Conservation (phyloP, 1,140 invertebrate species). For the Drosophila pectinifera region DNA sequence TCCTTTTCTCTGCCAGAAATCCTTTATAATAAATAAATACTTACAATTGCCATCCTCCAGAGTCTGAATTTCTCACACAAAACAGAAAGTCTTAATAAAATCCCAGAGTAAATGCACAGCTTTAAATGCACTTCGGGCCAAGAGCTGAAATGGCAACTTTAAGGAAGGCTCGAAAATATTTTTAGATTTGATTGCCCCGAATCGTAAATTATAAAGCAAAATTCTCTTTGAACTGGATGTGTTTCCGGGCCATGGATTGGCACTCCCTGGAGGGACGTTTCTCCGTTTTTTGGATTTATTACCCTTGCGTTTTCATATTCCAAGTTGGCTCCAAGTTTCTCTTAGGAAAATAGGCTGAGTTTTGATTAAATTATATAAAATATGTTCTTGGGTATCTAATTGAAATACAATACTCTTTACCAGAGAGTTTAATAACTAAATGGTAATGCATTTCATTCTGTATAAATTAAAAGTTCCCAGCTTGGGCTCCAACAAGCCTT, state of each 20-base stretch:
- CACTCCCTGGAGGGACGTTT: not conserved
- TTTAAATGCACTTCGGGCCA: not conserved
- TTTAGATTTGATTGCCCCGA: constrained; percentile 19
- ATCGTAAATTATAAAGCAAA: constrained; percentile 20
- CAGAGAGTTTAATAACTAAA: not conserved
- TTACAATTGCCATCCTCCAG: too few relatives aligned
- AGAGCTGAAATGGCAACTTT: constrained; percentile 15
- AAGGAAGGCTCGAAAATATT: constrained; percentile 16
- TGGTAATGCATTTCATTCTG: not conserved
- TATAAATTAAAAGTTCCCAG: constrained; percentile 2
- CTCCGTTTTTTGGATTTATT: constrained; percentile 18
- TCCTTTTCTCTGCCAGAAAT: not conserved
- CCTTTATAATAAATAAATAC: not conserved
- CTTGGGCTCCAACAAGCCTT: not conserved
- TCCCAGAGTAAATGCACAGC: not conserved
- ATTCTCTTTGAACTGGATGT: constrained; percentile 2
- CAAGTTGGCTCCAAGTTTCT: not conserved
- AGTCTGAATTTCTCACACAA: too few relatives aligned
- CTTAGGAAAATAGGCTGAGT: not conserved
- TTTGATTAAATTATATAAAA: not conserved
- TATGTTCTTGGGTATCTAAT: not conserved
- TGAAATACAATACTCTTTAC: not conserved
- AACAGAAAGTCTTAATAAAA: not conserved
- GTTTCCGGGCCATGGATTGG: not conserved
- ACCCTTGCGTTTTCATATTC: not conserved